phyloP scores from a whole-genome alignment of 2,888 invertebrate species.

The Celastrina argiolus region DNA sequence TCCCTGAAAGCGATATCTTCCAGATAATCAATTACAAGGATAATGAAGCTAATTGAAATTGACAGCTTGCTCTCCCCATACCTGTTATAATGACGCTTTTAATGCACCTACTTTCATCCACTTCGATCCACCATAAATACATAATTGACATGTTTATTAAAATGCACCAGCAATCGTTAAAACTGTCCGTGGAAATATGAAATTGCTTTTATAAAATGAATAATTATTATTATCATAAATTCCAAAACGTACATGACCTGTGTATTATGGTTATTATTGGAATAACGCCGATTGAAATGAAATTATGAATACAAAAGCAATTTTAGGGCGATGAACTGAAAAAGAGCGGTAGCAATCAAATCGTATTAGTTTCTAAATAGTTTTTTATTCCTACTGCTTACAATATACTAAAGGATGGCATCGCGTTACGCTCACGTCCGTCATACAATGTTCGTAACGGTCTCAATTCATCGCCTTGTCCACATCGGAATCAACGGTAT shows the following conservation, averaged over 20 bases:
- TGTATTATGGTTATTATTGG: background rate
- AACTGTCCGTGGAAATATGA: constrained; percentile 10
- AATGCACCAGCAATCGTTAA: constrained; percentile 6
- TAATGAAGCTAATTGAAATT: constrained; percentile 20
- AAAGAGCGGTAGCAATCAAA: constrained; percentile 35
- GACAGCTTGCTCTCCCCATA: constrained; percentile 15
- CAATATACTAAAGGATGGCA: constrained; percentile 50
- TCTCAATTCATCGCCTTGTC: constrained; percentile 45
- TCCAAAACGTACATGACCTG: constrained; percentile 3
- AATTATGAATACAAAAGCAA: constrained; percentile 17
- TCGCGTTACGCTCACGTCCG: constrained; percentile 57
- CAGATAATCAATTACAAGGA: constrained; percentile 16
- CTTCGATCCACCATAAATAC: constrained; percentile 2
- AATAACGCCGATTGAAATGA: background rate
- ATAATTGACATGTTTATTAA: constrained; percentile 17
- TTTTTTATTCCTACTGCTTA: constrained; percentile 41
- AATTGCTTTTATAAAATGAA: constrained; percentile 9
- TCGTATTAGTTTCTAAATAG: constrained; percentile 40
- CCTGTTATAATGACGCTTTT: constrained; percentile 8
- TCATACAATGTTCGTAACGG: constrained; percentile 63
- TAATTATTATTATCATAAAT: background rate
- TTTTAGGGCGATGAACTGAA: constrained; percentile 24
- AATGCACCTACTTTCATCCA: constrained; percentile 4
- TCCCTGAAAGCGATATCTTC: constrained; percentile 1
- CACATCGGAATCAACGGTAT: constrained; percentile 58